A percentile compares a stretch with the other conserved stretches of the same genome.
Evolutionary conservation across 2,113 vertebrate genomes (phyloP).

Genomic region (Sceloporus tristichus): DNA sequence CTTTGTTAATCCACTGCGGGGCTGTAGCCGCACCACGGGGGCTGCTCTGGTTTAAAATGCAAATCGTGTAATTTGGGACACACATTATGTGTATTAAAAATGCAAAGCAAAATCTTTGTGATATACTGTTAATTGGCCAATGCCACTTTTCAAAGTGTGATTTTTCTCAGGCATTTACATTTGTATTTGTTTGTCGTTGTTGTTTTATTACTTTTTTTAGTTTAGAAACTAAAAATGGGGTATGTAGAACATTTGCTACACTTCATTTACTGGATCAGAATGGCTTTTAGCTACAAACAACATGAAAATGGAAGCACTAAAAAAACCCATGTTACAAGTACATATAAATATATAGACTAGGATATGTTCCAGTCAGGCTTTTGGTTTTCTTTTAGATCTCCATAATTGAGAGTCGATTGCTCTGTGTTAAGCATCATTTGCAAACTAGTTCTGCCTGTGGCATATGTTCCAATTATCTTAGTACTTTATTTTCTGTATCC

Average conservation of each 20-base stretch:
- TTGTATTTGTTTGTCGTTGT: constrained; percentile 55
- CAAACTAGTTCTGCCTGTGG: neutral
- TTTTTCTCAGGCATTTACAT: constrained; percentile 70
- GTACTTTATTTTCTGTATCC: neutral
- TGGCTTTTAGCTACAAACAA: constrained; percentile 51
- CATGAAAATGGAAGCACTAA: constrained; percentile 41
- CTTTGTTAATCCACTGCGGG: constrained; percentile 67
- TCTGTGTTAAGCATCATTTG: neutral
- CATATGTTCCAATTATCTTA: neutral
- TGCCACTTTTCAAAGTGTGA: constrained; percentile 73
- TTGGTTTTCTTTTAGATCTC: neutral
- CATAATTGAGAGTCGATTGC: neutral
- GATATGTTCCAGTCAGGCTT: neutral
- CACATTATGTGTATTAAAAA: constrained; percentile 74
- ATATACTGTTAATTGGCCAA: constrained; percentile 71
- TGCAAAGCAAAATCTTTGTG: constrained; percentile 72
- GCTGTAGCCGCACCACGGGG: constrained; percentile 64
- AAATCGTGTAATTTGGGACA: constrained; percentile 76
- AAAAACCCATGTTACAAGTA: constrained; percentile 44
- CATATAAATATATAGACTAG: constrained; percentile 29
- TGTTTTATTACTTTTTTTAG: neutral
- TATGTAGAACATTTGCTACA: constrained; percentile 61
- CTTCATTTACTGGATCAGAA: constrained; percentile 54
- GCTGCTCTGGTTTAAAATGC: constrained; percentile 73
- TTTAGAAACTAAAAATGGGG: constrained; percentile 57